Evolutionary conservation across 1,140 invertebrate species (phyloP).

Genomic region (Carposina sasakii): DNA sequence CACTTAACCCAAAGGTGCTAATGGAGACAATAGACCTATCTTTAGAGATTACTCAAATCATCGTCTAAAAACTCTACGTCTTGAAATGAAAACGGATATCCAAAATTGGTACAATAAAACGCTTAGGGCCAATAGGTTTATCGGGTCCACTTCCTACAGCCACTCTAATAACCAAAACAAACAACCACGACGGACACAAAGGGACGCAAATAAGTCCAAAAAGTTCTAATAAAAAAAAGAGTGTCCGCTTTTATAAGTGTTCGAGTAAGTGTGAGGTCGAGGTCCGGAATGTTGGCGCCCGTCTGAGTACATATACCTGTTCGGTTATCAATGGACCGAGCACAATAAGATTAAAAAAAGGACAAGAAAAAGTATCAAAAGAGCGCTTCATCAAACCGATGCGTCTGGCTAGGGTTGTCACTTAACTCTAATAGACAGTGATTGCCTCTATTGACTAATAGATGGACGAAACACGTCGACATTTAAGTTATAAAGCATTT

Average conservation of each 20-base stretch:
- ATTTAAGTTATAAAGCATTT: no score
- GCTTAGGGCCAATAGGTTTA: constrained; percentile 67
- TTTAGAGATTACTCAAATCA: neutral
- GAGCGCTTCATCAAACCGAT: constrained; percentile 66
- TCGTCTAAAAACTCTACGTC: constrained; percentile 13
- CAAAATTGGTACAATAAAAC: constrained; percentile 69
- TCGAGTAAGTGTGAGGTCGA: constrained; percentile 70
- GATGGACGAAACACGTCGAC: constrained; percentile 4
- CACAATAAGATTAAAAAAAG: constrained; percentile 62
- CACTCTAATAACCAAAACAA: constrained; percentile 69
- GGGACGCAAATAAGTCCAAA: constrained; percentile 62
- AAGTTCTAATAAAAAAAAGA: constrained; percentile 68
- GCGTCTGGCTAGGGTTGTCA: constrained; percentile 63
- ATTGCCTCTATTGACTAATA: constrained; percentile 14
- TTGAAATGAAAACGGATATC: constrained; percentile 57
- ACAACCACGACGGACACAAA: constrained; percentile 62
- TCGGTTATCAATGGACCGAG: constrained; percentile 70
- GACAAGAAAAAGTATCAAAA: constrained; percentile 60
- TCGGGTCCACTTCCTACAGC: constrained; percentile 67
- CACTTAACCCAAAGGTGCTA: constrained; percentile 35
- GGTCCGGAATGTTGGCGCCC: constrained; percentile 71
- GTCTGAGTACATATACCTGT: constrained; percentile 72
- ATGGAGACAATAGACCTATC: constrained; percentile 39
- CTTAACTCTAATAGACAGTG: constrained; percentile 31
- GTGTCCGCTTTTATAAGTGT: constrained; percentile 64